phyloP scores from a whole-genome alignment of 1,140 invertebrate genomes.

The Drosophila lini region DNA sequence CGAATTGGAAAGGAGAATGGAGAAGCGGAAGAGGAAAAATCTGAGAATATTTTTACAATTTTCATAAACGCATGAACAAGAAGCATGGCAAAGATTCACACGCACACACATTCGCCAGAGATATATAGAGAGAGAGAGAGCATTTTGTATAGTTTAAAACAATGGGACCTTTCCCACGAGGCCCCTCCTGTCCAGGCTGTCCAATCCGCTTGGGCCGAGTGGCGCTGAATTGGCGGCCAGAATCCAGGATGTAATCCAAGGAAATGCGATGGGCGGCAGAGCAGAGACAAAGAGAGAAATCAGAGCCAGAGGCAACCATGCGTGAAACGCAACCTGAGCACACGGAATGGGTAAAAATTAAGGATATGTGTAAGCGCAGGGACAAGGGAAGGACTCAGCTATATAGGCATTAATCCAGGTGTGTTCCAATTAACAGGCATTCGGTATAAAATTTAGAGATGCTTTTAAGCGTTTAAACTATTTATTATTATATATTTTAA shows the following conservation, averaged over 20 bases:
- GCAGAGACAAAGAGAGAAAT: conserved; percentile 1
- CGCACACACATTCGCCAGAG: background rate
- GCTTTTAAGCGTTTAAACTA: background rate
- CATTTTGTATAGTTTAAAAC: conserved; percentile 35
- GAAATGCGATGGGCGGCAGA: conserved; percentile 10
- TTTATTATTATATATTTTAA: background rate
- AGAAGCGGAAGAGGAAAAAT: conserved; percentile 18
- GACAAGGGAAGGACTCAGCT: background rate
- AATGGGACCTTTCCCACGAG: conserved; percentile 21
- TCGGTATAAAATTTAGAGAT: background rate
- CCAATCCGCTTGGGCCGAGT: conserved; percentile 11
- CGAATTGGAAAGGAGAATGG: background rate
- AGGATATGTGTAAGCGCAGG: conserved; percentile 10
- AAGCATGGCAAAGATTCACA: conserved; percentile 28
- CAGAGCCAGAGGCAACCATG: conserved; percentile 20
- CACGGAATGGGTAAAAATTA: conserved; percentile 26
- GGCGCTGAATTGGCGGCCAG: conserved; percentile 23
- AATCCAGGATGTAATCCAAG: conserved; percentile 19
- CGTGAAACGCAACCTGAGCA: conserved; percentile 33
- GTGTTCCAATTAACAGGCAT: background rate
- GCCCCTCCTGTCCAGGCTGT: conserved; percentile 18
- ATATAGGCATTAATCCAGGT: conserved; percentile 7
- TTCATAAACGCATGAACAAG: conserved; percentile 62
- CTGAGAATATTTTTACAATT: conserved; percentile 53
- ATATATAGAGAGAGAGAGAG: background rate